Percentiles rank a stretch among this genome's conserved stretches.
phyloP scores from a whole-genome alignment of 2,888 invertebrate species.

The Nebria brevicollis region DNA sequence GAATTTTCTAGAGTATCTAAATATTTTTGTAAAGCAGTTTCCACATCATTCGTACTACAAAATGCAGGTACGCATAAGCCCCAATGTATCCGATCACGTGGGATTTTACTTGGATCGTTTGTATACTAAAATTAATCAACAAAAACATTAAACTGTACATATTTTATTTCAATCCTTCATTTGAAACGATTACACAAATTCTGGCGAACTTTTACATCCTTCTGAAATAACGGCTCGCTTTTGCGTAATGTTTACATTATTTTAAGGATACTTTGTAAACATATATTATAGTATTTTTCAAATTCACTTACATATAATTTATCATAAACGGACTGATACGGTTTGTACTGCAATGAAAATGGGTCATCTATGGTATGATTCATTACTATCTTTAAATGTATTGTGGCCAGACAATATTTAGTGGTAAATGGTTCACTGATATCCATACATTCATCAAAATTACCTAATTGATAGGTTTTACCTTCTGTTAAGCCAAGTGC shows the following conservation, averaged over 20 bases:
- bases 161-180: no score
- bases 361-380: constrained; percentile 53
- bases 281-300: neutral
- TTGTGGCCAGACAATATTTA: constrained; percentile 59
- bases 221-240: no score
- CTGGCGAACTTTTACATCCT: no score
- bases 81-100: constrained; percentile 65
- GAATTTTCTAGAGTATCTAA: constrained; percentile 45
- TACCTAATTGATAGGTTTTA: constrained; percentile 69
- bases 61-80: constrained; percentile 67
- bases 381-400: constrained; percentile 54
- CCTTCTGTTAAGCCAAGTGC: constrained; percentile 68
- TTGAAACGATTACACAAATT: no score
- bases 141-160: neutral
- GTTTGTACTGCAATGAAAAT: constrained; percentile 55
- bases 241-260: no score
- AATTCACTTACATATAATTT: constrained; percentile 57
- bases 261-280: no score
- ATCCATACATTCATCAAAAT: constrained; percentile 69
- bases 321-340: constrained; percentile 56
- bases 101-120: constrained; percentile 54
- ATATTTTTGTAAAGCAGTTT: constrained; percentile 28
- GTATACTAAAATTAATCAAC: constrained; percentile 52
- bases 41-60: constrained; percentile 60
- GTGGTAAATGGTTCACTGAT: constrained; percentile 60